These are phyloP conservation scores for Macrosoma leucophasiata DNA, from an alignment of 2,888 invertebrate species.

Conservation along the genomic window DNA sequence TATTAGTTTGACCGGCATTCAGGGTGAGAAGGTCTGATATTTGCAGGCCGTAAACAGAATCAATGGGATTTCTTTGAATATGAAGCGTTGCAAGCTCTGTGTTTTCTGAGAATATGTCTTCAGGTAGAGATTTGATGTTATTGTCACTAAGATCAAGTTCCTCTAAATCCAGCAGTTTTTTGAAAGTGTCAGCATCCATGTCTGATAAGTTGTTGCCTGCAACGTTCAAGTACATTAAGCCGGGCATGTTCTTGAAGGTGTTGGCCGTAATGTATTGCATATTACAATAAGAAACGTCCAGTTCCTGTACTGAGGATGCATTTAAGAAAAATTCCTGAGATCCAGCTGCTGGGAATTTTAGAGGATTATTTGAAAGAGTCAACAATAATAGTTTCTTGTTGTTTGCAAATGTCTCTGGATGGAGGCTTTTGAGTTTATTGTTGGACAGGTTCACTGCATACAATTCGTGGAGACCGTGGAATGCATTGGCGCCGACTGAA, in stretches of 20 bases:
- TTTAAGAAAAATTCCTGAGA: conserved; percentile 72
- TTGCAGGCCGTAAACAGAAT: conserved; percentile 77
- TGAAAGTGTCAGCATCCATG: conserved; percentile 77
- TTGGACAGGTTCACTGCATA: conserved; percentile 82
- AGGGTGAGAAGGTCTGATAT: conserved; percentile 79
- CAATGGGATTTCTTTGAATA: conserved; percentile 81
- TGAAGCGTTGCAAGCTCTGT: conserved; percentile 80
- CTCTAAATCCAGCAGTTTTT: conserved; percentile 77
- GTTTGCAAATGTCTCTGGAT: conserved; percentile 81
- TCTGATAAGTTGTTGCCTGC: conserved; percentile 80
- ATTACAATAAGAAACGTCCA: conserved; percentile 82
- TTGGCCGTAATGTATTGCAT: conserved; percentile 78
- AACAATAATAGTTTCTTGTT: conserved; percentile 80
- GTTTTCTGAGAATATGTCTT: conserved; percentile 79
- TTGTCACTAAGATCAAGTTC: conserved; percentile 85
- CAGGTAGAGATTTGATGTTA: conserved; percentile 77
- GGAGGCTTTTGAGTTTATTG: conserved; percentile 79
- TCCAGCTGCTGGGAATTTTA: conserved; percentile 62
- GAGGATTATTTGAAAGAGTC: conserved; percentile 80
- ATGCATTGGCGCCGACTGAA: conserved; percentile 80
- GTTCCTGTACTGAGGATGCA: conserved; percentile 79
- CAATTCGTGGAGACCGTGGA: conserved; percentile 79
- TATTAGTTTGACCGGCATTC: conserved; percentile 81
- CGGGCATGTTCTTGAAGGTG: conserved; percentile 79
- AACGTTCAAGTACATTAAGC: conserved; percentile 80